Percentiles rank a stretch among this genome's conserved stretches.
These are phyloP conservation scores for Trypoxylus dichotomus DNA, from an alignment of 1,140 invertebrate genomes.

Conservation along the genomic window DNA sequence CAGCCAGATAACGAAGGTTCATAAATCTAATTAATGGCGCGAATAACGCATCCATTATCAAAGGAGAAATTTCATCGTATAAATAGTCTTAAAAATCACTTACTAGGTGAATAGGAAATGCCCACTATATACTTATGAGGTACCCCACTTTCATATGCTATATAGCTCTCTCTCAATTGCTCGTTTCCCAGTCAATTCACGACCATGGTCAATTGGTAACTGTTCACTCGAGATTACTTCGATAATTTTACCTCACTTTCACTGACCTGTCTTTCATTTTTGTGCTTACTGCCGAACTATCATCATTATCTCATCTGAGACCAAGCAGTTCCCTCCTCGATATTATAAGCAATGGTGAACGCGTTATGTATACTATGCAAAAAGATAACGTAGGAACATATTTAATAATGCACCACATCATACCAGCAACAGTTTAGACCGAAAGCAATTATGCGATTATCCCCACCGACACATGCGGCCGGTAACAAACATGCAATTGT, in stretches of 20 bases:
- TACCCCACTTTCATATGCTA: neutral
- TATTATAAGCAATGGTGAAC: neutral
- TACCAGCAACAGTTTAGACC: neutral
- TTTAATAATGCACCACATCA: neutral
- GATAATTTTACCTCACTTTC: conserved; percentile 10
- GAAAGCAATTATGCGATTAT: conserved; percentile 12
- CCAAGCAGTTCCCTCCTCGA: neutral
- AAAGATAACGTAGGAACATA: neutral
- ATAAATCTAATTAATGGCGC: neutral
- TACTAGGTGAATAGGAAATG: neutral
- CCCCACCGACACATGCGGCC: neutral
- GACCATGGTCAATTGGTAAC: conserved; percentile 21
- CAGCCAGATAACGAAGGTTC: no score
- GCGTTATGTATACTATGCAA: neutral
- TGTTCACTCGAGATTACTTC: neutral
- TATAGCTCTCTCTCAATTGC: neutral
- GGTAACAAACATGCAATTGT: neutral
- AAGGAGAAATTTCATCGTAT: neutral
- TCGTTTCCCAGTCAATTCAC: neutral
- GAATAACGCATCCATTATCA: neutral
- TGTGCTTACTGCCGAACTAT: neutral
- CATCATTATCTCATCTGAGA: neutral
- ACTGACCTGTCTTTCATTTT: neutral
- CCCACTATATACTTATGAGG: neutral
- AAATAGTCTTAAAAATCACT: neutral